phyloP scores from a whole-genome alignment of 2,113 vertebrate species.

The Mirounga angustirostris region DNA sequence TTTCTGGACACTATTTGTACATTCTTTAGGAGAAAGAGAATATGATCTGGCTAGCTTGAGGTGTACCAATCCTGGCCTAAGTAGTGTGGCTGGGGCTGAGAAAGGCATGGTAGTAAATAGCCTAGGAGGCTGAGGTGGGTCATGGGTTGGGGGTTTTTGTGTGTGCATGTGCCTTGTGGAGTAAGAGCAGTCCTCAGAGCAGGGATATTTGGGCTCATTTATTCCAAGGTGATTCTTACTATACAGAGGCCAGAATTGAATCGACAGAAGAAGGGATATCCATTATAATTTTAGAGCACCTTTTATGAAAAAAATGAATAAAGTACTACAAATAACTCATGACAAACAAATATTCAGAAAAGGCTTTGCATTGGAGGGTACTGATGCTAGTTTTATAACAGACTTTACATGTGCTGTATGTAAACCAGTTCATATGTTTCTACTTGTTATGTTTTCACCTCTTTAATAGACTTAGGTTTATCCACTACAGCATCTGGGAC shows the following conservation, averaged over 20 bases:
- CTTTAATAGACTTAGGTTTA: constrained; percentile 13
- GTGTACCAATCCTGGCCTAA: not conserved
- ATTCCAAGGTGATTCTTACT: not conserved
- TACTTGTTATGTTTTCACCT: not conserved
- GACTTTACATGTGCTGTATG: not conserved
- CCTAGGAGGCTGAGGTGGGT: not conserved
- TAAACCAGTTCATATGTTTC: not conserved
- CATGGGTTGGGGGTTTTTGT: not conserved
- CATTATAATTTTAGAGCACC: not conserved
- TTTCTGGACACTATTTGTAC: not conserved
- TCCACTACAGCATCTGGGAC: not conserved
- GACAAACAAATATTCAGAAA: not conserved
- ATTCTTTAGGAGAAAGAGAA: not conserved
- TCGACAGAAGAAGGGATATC: not conserved
- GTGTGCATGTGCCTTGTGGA: not conserved
- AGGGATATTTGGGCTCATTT: not conserved
- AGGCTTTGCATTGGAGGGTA: not conserved
- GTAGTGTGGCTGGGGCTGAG: not conserved
- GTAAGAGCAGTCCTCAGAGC: not conserved
- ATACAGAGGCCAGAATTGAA: not conserved
- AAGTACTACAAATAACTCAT: not conserved
- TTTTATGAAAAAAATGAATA: not conserved
- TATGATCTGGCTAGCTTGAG: not conserved
- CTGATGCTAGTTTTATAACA: not conserved
- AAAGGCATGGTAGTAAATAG: not conserved